Evolutionary conservation across 2,888 invertebrate species (phyloP).

Genomic region (Watsonalla cultraria): DNA sequence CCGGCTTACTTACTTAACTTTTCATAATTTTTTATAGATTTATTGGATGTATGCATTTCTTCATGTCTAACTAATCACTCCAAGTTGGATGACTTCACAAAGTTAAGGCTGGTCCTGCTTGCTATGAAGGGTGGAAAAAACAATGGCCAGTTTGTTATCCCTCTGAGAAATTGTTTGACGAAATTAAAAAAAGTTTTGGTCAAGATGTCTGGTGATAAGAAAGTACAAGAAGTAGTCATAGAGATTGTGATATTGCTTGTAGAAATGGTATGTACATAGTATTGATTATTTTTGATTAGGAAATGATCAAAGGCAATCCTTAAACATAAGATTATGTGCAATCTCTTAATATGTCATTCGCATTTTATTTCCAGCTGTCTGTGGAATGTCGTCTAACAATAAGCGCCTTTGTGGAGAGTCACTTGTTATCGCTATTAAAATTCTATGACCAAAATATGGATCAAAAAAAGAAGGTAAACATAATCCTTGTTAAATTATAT

Average conservation of each 20-base stretch:
- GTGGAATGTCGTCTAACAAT: constrained; percentile 69
- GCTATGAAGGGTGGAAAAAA: constrained; percentile 62
- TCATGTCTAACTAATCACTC: constrained; percentile 41
- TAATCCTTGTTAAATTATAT: neutral
- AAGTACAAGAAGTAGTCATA: constrained; percentile 57
- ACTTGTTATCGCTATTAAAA: constrained; percentile 58
- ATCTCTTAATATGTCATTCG: neutral
- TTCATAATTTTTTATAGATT: constrained; percentile 40
- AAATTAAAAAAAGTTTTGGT: constrained; percentile 47
- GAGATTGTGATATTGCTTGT: constrained; percentile 53
- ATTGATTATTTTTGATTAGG: neutral
- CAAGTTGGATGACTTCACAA: constrained; percentile 54
- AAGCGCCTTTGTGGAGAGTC: constrained; percentile 74
- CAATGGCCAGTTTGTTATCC: constrained; percentile 55
- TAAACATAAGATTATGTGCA: neutral
- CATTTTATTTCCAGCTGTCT: constrained; percentile 56
- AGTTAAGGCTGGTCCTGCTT: constrained; percentile 60
- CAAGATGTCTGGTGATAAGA: constrained; percentile 49
- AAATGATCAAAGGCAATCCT: neutral
- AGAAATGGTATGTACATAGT: constrained; percentile 44
- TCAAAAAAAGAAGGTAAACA: constrained; percentile 60
- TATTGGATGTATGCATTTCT: constrained; percentile 52
- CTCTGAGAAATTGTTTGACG: constrained; percentile 49
- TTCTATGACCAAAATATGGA: constrained; percentile 65
- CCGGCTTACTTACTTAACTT: neutral